These are phyloP conservation scores for Melanotaenia nigrans DNA, from an alignment of 2,797 vertebrate genomes.

Conservation along the genomic window DNA sequence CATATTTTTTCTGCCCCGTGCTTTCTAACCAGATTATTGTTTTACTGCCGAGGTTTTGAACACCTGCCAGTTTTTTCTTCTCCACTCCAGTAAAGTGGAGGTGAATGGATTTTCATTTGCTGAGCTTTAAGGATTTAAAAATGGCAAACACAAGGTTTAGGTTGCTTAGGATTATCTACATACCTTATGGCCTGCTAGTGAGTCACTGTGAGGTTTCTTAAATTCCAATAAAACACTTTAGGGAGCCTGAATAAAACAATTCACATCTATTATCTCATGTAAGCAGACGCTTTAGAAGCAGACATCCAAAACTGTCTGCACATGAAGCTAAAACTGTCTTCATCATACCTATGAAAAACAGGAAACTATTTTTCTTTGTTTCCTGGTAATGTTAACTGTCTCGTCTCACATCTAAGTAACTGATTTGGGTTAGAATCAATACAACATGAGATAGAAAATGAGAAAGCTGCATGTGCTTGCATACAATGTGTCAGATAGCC, in stretches of 20 bases:
- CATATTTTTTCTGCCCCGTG: not conserved
- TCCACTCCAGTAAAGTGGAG: not conserved
- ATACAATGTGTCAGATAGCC: not conserved
- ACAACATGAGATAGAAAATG: not conserved
- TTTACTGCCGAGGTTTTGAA: slow-evolving; percentile 14
- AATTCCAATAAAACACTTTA: not conserved
- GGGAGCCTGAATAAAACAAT: not conserved
- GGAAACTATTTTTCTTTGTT: slow-evolving; percentile 7
- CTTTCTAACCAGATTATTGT: slow-evolving; percentile 4
- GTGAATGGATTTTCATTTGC: slow-evolving; percentile 2
- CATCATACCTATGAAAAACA: not conserved
- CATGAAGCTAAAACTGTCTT: not conserved
- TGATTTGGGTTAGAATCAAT: slow-evolving; percentile 15
- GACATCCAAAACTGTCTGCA: not conserved
- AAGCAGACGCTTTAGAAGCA: not conserved
- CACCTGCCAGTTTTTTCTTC: slow-evolving; percentile 2
- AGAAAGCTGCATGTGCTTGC: not conserved
- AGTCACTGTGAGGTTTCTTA: not conserved
- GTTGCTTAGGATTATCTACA: not conserved
- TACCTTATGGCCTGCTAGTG: not conserved
- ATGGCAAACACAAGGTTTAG: not conserved
- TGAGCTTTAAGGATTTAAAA: not conserved
- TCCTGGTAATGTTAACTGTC: not conserved
- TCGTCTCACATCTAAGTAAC: slow-evolving; percentile 23
- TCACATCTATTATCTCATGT: not conserved